These are phyloP conservation scores for Brachionichthys hirsutus DNA, from an alignment of 2,113 vertebrate species.

Conservation along the genomic window DNA sequence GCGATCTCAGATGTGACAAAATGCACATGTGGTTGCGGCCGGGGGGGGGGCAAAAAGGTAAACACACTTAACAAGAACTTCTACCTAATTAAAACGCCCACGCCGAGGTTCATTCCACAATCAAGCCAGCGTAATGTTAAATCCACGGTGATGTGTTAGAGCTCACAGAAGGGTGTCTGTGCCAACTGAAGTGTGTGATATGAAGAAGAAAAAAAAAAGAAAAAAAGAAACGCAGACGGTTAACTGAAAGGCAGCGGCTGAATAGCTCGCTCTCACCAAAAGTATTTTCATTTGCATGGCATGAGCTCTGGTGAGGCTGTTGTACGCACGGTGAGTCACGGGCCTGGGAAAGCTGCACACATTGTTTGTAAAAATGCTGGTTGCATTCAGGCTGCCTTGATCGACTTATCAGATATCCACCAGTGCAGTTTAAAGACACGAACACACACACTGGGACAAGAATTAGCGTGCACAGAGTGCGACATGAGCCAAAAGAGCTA, in stretches of 20 bases:
- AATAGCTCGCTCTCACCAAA: slow-evolving; percentile 1
- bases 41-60: slow-evolving; percentile 19
- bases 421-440: slow-evolving; percentile 21
- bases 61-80: slow-evolving; percentile 25
- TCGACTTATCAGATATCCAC: slow-evolving; percentile 27
- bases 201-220: slow-evolving; percentile 11
- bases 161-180: not conserved
- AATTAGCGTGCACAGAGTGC: not conserved
- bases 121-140: slow-evolving; percentile 43
- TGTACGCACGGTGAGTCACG: slow-evolving; percentile 5
- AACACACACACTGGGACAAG: slow-evolving; percentile 16
- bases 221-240: slow-evolving; percentile 11
- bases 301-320: not conserved
- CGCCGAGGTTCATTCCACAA: slow-evolving; percentile 32
- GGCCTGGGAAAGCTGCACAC: slow-evolving; percentile 25
- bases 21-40: slow-evolving; percentile 42
- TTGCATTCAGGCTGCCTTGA: slow-evolving; percentile 13
- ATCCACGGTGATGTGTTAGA: slow-evolving; percentile 31
- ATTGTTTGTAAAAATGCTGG: slow-evolving; percentile 39
- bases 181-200: slow-evolving; percentile 18
- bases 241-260: slow-evolving; percentile 26
- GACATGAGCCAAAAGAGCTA: slow-evolving; percentile 36
- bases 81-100: slow-evolving; percentile 50
- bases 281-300: slow-evolving; percentile 21
- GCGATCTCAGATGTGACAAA: slow-evolving; percentile 10